A percentile compares a stretch with the other conserved stretches of the same genome.
Conservation (phyloP, 2,113 vertebrate genomes). For the Sorex araneus region DNA sequence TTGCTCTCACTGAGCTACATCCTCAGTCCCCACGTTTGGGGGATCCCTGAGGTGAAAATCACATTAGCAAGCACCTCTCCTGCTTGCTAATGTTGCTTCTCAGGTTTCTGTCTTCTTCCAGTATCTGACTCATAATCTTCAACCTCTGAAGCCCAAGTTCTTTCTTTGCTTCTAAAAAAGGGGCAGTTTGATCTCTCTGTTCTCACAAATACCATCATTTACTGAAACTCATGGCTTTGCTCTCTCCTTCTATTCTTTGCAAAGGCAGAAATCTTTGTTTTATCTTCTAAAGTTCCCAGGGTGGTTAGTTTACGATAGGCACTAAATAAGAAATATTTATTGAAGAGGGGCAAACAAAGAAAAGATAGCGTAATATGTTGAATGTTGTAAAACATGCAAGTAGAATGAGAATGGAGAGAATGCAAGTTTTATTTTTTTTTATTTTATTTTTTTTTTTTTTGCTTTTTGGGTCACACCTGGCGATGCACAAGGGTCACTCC, state of each 20-base stretch:
- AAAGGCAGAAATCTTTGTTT: not conserved
- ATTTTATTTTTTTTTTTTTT: no score
- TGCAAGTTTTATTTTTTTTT: conserved; percentile 26
- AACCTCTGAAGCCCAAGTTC: not conserved
- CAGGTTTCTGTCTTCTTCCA: not conserved
- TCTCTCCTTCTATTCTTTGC: not conserved
- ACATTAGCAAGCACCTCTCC: not conserved
- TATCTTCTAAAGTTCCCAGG: not conserved
- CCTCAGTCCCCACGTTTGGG: not conserved
- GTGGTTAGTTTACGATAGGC: not conserved
- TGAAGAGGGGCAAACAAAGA: conserved; percentile 22
- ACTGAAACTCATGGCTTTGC: not conserved
- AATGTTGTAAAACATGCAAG: not conserved
- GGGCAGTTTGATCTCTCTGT: not conserved
- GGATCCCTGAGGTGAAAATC: not conserved
- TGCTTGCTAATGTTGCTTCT: no score
- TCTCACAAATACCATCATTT: not conserved
- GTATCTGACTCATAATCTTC: not conserved
- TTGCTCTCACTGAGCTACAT: no score
- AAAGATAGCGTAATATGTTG: not conserved
- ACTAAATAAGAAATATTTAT: not conserved
- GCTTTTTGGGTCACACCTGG: no score
- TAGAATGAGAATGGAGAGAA: not conserved
- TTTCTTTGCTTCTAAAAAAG: not conserved
- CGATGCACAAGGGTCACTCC: no score